Percentiles rank a stretch among this genome's conserved stretches.
Evolutionary conservation across 2,797 vertebrate species (phyloP).

Genomic region (Alectoris magna): DNA sequence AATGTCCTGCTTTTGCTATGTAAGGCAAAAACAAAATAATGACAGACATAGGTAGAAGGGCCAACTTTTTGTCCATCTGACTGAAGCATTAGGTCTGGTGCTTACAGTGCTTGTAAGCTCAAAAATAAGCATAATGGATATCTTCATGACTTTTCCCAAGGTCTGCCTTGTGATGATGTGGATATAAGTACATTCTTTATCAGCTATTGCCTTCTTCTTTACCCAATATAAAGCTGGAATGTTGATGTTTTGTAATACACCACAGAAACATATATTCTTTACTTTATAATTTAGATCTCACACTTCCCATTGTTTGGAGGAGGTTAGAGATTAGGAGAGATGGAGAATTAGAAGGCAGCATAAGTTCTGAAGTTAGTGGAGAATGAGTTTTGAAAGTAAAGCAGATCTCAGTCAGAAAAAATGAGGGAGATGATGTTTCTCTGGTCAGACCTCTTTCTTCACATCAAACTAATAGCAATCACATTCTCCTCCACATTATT

Average conservation of each 20-base stretch:
- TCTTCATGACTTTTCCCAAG: neutral
- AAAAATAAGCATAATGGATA: neutral
- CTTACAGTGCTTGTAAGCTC: neutral
- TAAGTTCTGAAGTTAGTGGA: no score
- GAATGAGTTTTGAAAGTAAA: neutral
- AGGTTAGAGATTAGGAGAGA: neutral
- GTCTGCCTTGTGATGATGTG: neutral
- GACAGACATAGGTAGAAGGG: neutral
- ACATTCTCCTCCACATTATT: neutral
- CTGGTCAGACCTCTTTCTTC: neutral
- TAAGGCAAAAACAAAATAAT: neutral
- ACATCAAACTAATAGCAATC: neutral
- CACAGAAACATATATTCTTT: neutral
- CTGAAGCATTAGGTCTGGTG: accelerated
- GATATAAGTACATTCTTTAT: neutral
- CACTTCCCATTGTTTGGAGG: neutral
- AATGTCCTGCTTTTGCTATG: neutral
- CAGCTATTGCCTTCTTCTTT: neutral
- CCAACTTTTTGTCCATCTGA: neutral
- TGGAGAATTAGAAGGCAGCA: neutral
- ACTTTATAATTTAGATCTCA: neutral
- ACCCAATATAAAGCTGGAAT: neutral
- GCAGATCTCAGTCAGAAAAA: neutral
- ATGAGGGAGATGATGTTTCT: neutral
- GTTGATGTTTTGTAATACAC: neutral